phyloP scores from a whole-genome alignment of 1,140 invertebrate species.

The Littorina saxatilis region DNA sequence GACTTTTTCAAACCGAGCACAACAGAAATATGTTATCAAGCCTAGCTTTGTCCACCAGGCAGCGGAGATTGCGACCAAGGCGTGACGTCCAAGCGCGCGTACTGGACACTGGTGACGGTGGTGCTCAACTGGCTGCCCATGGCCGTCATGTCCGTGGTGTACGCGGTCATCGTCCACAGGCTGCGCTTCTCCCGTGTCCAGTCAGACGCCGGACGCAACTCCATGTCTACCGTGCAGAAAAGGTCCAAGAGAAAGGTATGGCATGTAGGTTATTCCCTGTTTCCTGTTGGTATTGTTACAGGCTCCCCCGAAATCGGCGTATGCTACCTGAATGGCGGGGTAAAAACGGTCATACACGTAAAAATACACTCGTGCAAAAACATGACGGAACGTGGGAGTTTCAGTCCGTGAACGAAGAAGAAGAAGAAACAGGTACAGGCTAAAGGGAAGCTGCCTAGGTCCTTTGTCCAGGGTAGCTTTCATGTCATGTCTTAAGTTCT shows the following conservation, averaged over 20 bases:
- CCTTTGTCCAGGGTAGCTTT: no score
- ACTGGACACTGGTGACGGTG: slow-evolving; percentile 75
- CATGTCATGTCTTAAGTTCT: no score
- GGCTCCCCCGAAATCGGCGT: no score
- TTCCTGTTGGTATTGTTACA: no score
- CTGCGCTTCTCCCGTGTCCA: slow-evolving; percentile 60
- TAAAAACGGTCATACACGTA: no score
- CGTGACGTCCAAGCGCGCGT: slow-evolving; percentile 61
- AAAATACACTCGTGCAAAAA: no score
- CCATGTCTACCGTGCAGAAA: slow-evolving; percentile 58
- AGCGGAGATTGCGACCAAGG: slow-evolving; percentile 55
- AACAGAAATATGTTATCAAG: not conserved
- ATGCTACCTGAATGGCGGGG: no score
- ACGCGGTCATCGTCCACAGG: slow-evolving; percentile 75
- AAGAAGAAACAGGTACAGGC: no score
- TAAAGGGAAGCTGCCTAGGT: no score
- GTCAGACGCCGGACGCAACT: slow-evolving; percentile 43
- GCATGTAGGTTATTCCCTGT: no score
- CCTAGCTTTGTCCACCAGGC: not conserved
- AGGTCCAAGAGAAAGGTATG: slow-evolving; percentile 63
- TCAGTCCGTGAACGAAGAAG: no score
- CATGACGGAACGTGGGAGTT: no score
- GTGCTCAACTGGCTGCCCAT: slow-evolving; percentile 78
- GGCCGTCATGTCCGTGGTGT: slow-evolving; percentile 75
- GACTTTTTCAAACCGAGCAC: not conserved